Evolutionary conservation across 1,140 invertebrate species (phyloP), one percentile per base, ranked within the genome.

Genomic region (Dendrolimus punctatus): DNA sequence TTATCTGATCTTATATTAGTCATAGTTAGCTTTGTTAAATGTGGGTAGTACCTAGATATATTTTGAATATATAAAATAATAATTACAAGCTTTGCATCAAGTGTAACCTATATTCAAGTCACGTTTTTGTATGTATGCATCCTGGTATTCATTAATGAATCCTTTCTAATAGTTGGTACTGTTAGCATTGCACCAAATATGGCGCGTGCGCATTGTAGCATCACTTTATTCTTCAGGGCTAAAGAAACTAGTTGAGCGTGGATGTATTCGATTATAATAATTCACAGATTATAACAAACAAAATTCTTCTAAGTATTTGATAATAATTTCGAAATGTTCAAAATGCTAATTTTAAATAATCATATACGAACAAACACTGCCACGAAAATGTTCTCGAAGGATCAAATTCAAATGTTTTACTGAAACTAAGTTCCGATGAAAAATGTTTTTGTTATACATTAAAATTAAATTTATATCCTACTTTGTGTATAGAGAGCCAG

Each of bases 231-330:
- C 59, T 62, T 59, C 57, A 62, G 57, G 63, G 66, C 60, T 63
- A 60, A 66, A 48, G 60, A 58, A 69, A 68, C 43, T 58, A 57
- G 58, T 63, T 43, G 50, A 62, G 56, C 60, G 55, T 65, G 57
- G 49, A 51, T 45, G 40, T 23, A 42, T 54, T 66, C 43, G 47
- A 51, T 52, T 37, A 51, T 43, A 8, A 36, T n/a, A 42, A 39
- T 40, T 23, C 23, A 23, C 39, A 49, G 23, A 40, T 9, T 39
- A 38, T 40, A 51, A 51, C 50, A 38, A 38, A 48, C 36, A 38
- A 48, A 48, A 48, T 37, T 8, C 46, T 38, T 2, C 23, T 23
- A 23, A 23, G 23, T 23, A 23, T 23, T 23, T 23, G 23, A 23
- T 23, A 23, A 23, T 23, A 23, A 23, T 23, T 23, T 23, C 3